phyloP scores from a whole-genome alignment of 2,888 invertebrate species.

The Pecten maximus region DNA sequence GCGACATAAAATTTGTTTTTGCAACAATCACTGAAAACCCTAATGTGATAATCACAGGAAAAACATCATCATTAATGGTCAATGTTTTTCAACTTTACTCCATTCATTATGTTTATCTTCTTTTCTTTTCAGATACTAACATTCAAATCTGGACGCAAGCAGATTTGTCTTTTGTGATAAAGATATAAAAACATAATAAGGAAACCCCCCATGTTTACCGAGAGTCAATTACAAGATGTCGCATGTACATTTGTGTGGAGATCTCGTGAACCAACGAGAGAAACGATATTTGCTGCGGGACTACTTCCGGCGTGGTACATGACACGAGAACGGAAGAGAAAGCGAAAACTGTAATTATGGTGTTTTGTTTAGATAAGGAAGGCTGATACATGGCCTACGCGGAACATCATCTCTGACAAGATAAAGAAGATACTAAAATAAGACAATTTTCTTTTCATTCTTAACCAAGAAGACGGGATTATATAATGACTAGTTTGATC shows the following conservation, averaged over 20 bases:
- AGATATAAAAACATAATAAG: not conserved
- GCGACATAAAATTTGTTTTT: no score
- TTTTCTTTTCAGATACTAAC: not conserved
- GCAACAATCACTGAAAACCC: not conserved
- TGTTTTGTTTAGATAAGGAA: not conserved
- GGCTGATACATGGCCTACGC: not conserved
- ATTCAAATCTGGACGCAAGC: not conserved
- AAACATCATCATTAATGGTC: no score
- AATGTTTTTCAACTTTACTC: no score
- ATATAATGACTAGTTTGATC: not conserved
- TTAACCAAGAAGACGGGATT: not conserved
- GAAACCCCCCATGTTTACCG: not conserved
- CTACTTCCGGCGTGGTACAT: not conserved
- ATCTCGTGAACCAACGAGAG: not conserved
- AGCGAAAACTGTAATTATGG: not conserved
- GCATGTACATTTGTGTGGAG: not conserved
- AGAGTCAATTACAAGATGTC: not conserved
- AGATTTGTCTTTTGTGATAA: not conserved
- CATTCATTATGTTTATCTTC: no score
- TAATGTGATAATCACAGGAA: no score
- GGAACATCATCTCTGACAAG: not conserved
- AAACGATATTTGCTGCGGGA: not conserved
- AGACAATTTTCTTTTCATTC: not conserved
- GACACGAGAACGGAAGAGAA: not conserved
- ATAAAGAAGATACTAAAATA: constrained; percentile 9